Percentiles rank a stretch among this genome's conserved stretches.
phyloP scores from a whole-genome alignment of 2,797 vertebrate genomes.

The Arctocebus calabarensis region DNA sequence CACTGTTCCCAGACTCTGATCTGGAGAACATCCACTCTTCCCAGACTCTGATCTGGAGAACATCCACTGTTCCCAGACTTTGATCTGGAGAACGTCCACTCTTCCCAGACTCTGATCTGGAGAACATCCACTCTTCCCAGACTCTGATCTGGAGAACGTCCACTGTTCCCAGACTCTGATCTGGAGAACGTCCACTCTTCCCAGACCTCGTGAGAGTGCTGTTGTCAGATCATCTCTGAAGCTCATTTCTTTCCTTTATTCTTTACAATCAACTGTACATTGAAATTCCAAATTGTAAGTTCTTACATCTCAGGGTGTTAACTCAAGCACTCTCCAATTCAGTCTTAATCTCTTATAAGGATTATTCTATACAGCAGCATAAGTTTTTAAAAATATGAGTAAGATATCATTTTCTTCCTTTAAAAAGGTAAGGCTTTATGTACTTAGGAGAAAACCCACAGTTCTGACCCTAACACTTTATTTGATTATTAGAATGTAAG shows the following conservation, averaged over 20 bases:
- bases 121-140: too few species aligned
- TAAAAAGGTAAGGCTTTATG: conserved; percentile 8
- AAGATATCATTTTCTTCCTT: background rate
- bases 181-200: background rate
- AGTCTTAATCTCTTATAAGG: background rate
- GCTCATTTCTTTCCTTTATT: background rate
- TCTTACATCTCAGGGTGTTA: background rate
- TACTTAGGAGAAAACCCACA: background rate
- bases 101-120: too few species aligned
- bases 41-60: too few species aligned
- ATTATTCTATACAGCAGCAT: background rate
- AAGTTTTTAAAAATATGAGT: background rate
- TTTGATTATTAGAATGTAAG: background rate
- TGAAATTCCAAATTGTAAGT: background rate
- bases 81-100: too few species aligned
- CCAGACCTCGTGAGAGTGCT: background rate
- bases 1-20: too few species aligned
- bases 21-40: too few species aligned
- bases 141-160: too few species aligned
- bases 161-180: background rate
- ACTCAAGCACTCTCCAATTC: background rate
- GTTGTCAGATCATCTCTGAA: background rate
- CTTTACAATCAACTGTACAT: background rate
- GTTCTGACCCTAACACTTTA: background rate
- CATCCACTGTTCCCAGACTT: too few species aligned